Evolutionary conservation across 2,113 vertebrate species (phyloP), one percentile per base, ranked within the genome.

Genomic region (Pterocles gutturalis): DNA sequence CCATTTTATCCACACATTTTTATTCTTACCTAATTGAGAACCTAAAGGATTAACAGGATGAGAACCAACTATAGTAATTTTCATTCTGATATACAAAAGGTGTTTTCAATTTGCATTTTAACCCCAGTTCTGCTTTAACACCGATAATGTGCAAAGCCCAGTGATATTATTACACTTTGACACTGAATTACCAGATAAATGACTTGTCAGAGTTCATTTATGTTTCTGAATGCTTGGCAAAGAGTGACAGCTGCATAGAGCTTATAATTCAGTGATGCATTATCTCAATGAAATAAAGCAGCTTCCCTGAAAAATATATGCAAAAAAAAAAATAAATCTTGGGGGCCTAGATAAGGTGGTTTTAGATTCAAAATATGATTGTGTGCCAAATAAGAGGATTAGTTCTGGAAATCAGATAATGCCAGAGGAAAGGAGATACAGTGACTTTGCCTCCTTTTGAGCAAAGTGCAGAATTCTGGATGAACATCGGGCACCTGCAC

Each of bases 151-250:
- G n/a, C 34, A 85, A 90, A 95, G 54, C 76, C 83, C 76, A 41
- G 79, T 69, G 69, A 96, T 97, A 93, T 78, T 96, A 91, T 92
- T 97, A 95, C 38, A 83, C 60, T 96, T 93, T 91, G 96, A 95
- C 91, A 94, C 67, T 72, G 80, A 96, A 96, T 97, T 97, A 92
- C 83, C 83, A 94, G 94, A 96, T 96, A 97, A 97, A 97, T 96
- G 87, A 80, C 84, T 94, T 97, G 96, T 97, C 98, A 98, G 89
- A 97, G 97, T 96, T 98, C 93, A 98, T 98, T 97, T 98, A 49
- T 94, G 70, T 96, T 97, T 95, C 75, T 89, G 86, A 93, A 96
- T 92, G 41, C 89, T 90, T 95, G 90, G 77, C 72, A 90, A 77
- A 97, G 95, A 97, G 46, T 98, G 98, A 98, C 97, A 98, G 96